Evolutionary conservation across 1,140 invertebrate species (phyloP), one percentile per base, ranked within the genome.

Genomic region (Lasioglossum albipes): DNA sequence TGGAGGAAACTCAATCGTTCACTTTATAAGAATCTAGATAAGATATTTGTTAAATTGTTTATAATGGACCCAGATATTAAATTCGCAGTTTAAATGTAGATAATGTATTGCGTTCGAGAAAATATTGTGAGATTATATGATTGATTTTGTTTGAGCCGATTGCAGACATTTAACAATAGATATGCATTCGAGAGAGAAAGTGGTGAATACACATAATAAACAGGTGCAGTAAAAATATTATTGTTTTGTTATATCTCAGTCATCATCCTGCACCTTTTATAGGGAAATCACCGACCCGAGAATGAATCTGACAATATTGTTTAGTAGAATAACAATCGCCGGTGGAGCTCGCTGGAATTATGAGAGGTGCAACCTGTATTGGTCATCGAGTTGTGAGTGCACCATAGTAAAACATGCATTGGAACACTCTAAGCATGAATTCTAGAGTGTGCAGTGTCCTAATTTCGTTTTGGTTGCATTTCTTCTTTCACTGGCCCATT

Each of bases 211-310:
- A 65, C 18, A 31, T 16, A 74, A 73, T 71, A 64, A 74, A 74
- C 20, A 27, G 59, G 18, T 66, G 5, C 27, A 73, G 27, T 66
- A 18, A 54, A 57, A 66, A 66, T 18, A 36, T 16, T 41, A 61
- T 70, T 27, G 27, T 27, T 68, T 57, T 2, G 22, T 75, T 75
- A 61, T 75, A 36, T 16, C 72, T 61, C 72, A 2, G 45, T 61
- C 61, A 75, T 61, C 20, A 59, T 59, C 57, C 57, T 64, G 27
- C 45, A 68, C 64, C 52, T 80, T 62, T 72, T 80, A 65, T 62
- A 42, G 10, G 61, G 54, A 10, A 69, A 52, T 2, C 72, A 62
- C 9, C 57, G 72, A 75, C 2, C 54, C 52, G 65, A 75, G 31
- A 36, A 54, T 6, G 36, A 57, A 57, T n/a, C 22, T 18, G 41